Base-by-base conservation (phyloP, 2,888 invertebrate genomes). In the Torymus aiolomorphi region DNA sequence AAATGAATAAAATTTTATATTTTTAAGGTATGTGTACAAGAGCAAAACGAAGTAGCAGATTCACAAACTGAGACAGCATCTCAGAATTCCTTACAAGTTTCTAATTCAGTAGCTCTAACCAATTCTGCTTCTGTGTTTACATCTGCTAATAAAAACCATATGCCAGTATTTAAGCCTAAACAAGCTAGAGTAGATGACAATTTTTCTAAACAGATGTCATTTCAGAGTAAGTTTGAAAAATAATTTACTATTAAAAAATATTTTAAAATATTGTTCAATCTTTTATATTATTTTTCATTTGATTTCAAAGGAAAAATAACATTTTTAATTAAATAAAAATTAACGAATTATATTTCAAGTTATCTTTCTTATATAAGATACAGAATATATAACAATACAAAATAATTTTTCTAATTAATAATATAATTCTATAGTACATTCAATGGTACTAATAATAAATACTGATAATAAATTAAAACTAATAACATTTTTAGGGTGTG, bases 401-500 rank as follows among this genome's bases (percentile, higher is more conserved):
- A n/a, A n/a, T n/a, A n/a, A n/a, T n/a, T n/a, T n/a, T n/a, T n/a
- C n/a, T n/a, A n/a, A n/a, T n/a, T n/a, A n/a, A n/a, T n/a, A n/a
- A n/a, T n/a, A n/a, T n/a, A n/a, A n/a, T n/a, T n/a, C n/a, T n/a
- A n/a, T n/a, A n/a, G n/a, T n/a, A n/a, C n/a, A n/a, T n/a, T n/a
- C 16, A n/a, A 1, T n/a, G 56, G 16, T n/a, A 56, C n/a, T 56
- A 56, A 56, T 2, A 56, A 56, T 56, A 56, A 5, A 56, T n/a
- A 56, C 16, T 56, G 16, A 56, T 2, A 14, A 1, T 56, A 56
- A 56, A n/a, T 56, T n/a, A n/a, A 54, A 14, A n/a, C n/a, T 14
- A 14, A 13, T 13, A 13, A 54, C n/a, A 54, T 54, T 56, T 56
- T 14, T 18, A 61, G 65, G 18, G 56, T n/a, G n/a, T n/a, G 78